Conservation (phyloP, 2,888 invertebrate genomes). For the Orthonevra nobilis region DNA sequence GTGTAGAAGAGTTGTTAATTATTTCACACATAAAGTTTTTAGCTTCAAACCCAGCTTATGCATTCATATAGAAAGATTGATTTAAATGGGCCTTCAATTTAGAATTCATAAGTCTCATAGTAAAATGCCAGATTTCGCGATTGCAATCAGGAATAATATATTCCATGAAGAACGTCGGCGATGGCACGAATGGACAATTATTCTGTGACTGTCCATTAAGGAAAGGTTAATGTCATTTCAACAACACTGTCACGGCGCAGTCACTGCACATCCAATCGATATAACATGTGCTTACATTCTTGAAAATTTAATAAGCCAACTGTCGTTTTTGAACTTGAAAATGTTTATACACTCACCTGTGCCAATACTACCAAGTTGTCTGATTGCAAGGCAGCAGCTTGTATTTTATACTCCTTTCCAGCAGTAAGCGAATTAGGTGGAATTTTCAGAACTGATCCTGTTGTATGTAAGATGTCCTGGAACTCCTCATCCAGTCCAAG, state of each 20-base stretch:
- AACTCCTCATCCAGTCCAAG: constrained; percentile 70
- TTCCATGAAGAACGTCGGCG: no score
- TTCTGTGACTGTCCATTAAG: not conserved
- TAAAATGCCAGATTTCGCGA: no score
- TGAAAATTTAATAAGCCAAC: constrained; percentile 13
- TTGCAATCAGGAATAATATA: no score
- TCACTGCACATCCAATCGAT: constrained; percentile 33
- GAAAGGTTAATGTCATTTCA: constrained; percentile 25
- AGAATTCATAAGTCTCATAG: no score
- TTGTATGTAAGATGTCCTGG: constrained; percentile 67
- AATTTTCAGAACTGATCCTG: constrained; percentile 60
- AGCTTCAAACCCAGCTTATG: no score
- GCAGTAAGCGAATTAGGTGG: constrained; percentile 70
- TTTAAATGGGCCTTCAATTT: no score
- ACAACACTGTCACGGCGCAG: not conserved
- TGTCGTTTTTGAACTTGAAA: not conserved
- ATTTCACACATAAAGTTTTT: no score
- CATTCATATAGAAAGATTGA: no score
- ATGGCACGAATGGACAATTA: not conserved
- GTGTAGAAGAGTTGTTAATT: no score
- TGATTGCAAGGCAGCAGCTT: constrained; percentile 65
- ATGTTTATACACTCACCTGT: constrained; percentile 42
- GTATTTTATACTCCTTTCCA: constrained; percentile 71
- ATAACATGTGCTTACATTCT: not conserved
- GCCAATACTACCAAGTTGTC: constrained; percentile 40